Evolutionary conservation across 2,888 invertebrate species (phyloP), one percentile per base, ranked within the genome.

Genomic region (Noctua janthe): DNA sequence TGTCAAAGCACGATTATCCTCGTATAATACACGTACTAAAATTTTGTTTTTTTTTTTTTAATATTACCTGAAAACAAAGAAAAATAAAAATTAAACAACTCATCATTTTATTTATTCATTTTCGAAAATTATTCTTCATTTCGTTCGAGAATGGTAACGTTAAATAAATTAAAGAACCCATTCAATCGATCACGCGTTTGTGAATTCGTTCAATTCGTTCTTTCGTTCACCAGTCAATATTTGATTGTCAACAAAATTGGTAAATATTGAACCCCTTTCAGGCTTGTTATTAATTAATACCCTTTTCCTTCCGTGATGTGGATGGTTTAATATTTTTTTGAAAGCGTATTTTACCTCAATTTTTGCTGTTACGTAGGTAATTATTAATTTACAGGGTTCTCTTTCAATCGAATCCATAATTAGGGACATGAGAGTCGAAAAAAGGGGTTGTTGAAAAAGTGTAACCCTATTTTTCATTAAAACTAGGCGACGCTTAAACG

Each of bases 141-240:
- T 51, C 56, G 15, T 71, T 67, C 8, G 23, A 54, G 7, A 10
- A 62, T 17, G 35, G 7, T 15, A 39, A 72, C 74, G 70, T 64
- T 76, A 81, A 85, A 85, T 80, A 56, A 78, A 83, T 79, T 49
- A 72, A 67, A 23, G 29, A 74, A 72, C 43, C 43, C 76, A 64
- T 81, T 83, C 72, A 81, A 78, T 56, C 72, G 29, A 43, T 72
- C 20, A 54, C 29, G 71, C 74, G 51, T 77, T 69, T 47, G 54
- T 76, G 77, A 79, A 73, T 69, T 78, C 59, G 70, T 75, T 84
- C 85, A 77, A 73, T 69, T 78, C 64, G 70, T 75, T 84, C 85
- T 67, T 81, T 69, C 35, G 62, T 76, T 78, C 74, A 78, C 78
- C 73, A 49, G 51, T 85, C 72, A 80, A 75, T 75, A 81, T 74